Evolutionary conservation across 2,888 invertebrate genomes (phyloP), one percentile per base, ranked within the genome.

Genomic region (Lasioglossum malachurum): DNA sequence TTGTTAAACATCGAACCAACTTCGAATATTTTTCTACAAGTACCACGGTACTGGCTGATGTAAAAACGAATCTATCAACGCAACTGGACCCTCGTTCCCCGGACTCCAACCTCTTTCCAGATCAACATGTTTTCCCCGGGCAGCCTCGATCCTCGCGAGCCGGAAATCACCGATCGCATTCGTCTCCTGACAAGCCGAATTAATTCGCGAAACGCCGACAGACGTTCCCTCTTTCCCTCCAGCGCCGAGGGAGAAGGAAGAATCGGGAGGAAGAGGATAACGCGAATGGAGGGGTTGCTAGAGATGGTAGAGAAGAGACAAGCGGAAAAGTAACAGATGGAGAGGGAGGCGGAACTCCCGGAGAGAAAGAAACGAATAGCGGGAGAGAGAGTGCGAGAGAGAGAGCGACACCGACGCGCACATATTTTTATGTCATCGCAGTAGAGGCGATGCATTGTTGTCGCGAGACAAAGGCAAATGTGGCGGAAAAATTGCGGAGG

Each of bases 391-490:
- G 69, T 49, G 78, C 31, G 78, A 35, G 76, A 75, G 64, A 78
- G 12, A 41, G 41, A 41, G 41, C 2, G 89, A 88, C 88, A 92
- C 91, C 90, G 89, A 8, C 53, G 86, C 88, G 94, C 93, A 94
- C 94, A 95, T 94, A 95, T 94, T 95, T 95, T 94, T 94, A 94
- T 94, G 95, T 95, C 94, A 95, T 94, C 94, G 92, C 91, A 92
- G 93, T 90, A 91, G 91, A 91, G 91, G 92, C 92, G 93, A 93
- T 92, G 94, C 94, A 94, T 95, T 90, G 96, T 96, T 87, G 96
- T 96, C 89, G 96, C 94, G 89, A 96, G 95, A 91, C 94, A 94
- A 91, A 96, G 93, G 93, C 95, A 95, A 93, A 95, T 95, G 93
- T 93, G 92, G 92, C 94, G 93, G 93, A 94, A 94, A 94, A 94